Conservation (phyloP, 2,113 vertebrate species). For the Isichthys henryi region DNA sequence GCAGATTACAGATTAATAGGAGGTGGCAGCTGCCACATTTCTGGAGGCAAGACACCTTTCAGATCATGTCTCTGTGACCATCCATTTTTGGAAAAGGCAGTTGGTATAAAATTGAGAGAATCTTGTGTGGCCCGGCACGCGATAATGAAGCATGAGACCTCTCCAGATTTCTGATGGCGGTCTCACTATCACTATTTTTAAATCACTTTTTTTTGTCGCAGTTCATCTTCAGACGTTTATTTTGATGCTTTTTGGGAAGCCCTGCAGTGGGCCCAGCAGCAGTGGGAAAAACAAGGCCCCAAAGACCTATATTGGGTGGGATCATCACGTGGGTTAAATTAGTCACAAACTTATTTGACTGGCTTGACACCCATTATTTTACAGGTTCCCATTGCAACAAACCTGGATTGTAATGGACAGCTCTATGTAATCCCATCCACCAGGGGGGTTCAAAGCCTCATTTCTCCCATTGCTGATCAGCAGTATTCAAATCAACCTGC, state of each 20-base stretch:
- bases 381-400: neutral
- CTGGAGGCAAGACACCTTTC: neutral
- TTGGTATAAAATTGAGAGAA: neutral
- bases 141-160: neutral
- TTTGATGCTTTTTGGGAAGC: neutral
- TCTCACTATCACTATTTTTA: neutral
- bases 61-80: neutral
- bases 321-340: neutral
- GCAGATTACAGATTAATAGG: neutral
- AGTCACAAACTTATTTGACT: neutral
- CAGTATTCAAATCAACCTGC: neutral
- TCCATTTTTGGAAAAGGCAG: neutral
- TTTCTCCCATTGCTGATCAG: neutral
- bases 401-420: neutral
- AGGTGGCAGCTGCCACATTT: neutral
- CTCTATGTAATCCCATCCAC: neutral
- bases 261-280: neutral
- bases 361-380: neutral
- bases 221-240: neutral
- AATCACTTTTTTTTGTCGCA: too few relatives aligned
- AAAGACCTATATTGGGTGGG: neutral
- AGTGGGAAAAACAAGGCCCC: neutral
- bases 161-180: neutral
- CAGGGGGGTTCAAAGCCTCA: neutral
- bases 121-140: neutral